Base-by-base conservation (phyloP, 37 sponge, comb jelly and placozoan genomes). In the Theonella swinhoei region DNA sequence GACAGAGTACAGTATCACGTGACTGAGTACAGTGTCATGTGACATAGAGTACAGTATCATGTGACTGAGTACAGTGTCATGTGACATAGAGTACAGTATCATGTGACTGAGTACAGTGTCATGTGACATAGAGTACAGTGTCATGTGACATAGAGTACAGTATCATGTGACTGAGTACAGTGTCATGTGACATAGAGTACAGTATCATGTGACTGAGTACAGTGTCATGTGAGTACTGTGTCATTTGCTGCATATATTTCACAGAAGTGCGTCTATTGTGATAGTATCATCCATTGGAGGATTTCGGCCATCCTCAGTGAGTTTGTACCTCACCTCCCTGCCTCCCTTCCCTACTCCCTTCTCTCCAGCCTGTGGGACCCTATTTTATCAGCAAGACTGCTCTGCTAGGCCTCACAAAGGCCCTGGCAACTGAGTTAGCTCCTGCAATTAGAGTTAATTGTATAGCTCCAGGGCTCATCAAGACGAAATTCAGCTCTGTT, bases 301-400 rank as follows among this genome's bases (percentile, higher is more conserved):
- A 17, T 96, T 82, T 68, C 7, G 14, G 19, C 93, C 99, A 19
- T 67, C 91, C 38, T 54, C 72, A 32, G 97, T 93, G 30, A 85
- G 76, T 64, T 0, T 47, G 7, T 23, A 20, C 34, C 35, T 71
- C 60, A 11, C 60, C 60, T 58, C 60, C 60, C 60, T 19, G 11
- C 60, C 11, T 19, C 60, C 11, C 17, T n/a, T 19, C 60, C 60
- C 60, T 58, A 11, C 60, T 19, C 60, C 19, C 60, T 20, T 19
- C 42, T n/a, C 25, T 7, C 34, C 70, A 95, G 96, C 26, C 33
- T 35, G 85, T 94, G 42, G 96, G 96, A 31, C 74, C 90, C 19
- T 98, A 98, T 70, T 96, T 93, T 2, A 92, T 96, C 32, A 96
- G 91, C 47, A 98, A 98, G 82, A 96, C 99, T 42, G 94, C 99